Conservation (phyloP, 2,113 vertebrate species). For the Calonectris borealis region DNA sequence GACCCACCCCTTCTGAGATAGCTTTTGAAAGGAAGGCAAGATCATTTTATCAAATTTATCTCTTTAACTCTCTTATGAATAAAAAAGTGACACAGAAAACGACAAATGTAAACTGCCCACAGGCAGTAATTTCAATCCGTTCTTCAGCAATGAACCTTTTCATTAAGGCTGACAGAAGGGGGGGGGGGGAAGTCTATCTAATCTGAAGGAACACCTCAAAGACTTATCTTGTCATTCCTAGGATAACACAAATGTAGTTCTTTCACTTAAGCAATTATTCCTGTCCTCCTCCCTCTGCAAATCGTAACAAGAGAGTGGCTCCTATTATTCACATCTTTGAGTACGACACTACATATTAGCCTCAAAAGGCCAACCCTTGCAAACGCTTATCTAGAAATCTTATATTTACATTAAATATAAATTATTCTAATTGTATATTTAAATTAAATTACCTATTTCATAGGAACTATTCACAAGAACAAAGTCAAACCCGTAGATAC, state of each 20-base stretch:
- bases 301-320: neutral
- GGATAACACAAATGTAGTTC: neutral
- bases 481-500: neutral
- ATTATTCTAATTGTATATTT: neutral
- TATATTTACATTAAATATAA: neutral
- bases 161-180: slow-evolving; percentile 1
- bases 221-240: neutral
- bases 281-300: neutral
- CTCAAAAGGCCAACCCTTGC: neutral
- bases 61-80: neutral
- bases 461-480: neutral
- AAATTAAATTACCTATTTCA: slow-evolving; percentile 3
- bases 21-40: neutral
- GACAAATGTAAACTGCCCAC: slow-evolving; percentile 16
- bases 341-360: neutral
- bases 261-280: neutral
- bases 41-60: neutral
- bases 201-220: neutral
- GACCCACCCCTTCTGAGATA: neutral
- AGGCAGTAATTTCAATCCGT: slow-evolving; percentile 14
- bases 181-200: neutral
- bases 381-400: neutral
- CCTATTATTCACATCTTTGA: neutral
- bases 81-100: neutral
- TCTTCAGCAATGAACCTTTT: slow-evolving; percentile 46